Evolutionary conservation across 2,113 vertebrate species (phyloP), one percentile per base, ranked within the genome.

Genomic region (Coreoperca whiteheadi): DNA sequence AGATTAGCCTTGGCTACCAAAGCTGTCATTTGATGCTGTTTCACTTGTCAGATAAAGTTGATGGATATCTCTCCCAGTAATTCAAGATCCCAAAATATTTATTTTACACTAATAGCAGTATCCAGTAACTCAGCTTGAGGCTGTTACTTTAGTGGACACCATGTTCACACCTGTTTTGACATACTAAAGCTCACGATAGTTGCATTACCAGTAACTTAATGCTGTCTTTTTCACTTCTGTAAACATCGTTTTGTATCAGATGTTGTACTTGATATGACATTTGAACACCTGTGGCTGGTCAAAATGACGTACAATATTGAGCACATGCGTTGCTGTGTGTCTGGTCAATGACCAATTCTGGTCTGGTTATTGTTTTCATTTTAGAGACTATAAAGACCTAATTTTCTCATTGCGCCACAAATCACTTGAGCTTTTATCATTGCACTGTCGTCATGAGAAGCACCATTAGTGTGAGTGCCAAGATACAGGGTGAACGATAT

Each of bases 11-110:
- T 64, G 23, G 28, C 60, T 61, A 64, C 48, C n/a, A 53, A 85
- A 74, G 87, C 89, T 81, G 79, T 86, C 81, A 87, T 73, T 79
- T 6, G 6, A 84, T 48, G 56, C 78, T 6, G 15, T 88, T 77
- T 51, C 14, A 48, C 60, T 51, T 76, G 74, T 82, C 68, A 59
- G 21, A 63, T 84, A 72, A 53, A 74, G 64, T 32, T 82, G 56
- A 59, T 43, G 39, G 72, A 75, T 65, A 46, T 23, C 34, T 69
- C 37, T n/a, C 41, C 48, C 8, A 23, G 84, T 88, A 81, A 86
- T 87, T 57, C 39, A 66, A 84, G 79, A 75, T 79, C 28, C 43
- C 11, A 6, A 39, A 72, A 69, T 56, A 60, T 91, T 83, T 64
- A 63, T 82, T 82, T 77, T 50, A 71, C 68, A 43, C 50, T 59